Evolutionary conservation across 2,113 vertebrate genomes (phyloP), one percentile per base, ranked within the genome.

Genomic region (Phrynosoma platyrhinos): DNA sequence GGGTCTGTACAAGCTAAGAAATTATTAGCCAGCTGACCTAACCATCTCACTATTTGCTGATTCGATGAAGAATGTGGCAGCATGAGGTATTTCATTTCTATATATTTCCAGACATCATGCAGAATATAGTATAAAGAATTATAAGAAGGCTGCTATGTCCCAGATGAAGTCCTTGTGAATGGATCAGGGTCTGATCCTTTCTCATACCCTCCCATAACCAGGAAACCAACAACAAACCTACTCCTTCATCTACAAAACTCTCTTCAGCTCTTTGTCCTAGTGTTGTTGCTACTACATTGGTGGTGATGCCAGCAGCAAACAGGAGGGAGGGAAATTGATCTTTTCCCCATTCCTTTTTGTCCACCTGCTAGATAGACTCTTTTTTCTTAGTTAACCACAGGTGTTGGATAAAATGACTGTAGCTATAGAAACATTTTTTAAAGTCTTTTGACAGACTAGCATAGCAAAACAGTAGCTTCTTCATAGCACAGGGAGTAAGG

Each of bases 401-500:
- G 77, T 36, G 6, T 47, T n/a, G 42, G 5, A 91, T 85, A 82
- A 64, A 66, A 0, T 5, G 42, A 47, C 40, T 89, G 62, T 79
- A 53, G 64, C 32, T 1, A 74, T 68, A 87, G 47, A 47, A 47
- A 47, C 47, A 47, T 47, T 47, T 47, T 47, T 47, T 1, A 7
- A 47, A 75, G 55, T 32, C 21, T 2, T 82, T 82, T 3, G 87
- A 89, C 82, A 86, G 86, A 74, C 64, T 86, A 66, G 32, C 62
- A 53, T 53, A 84, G 47, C 47, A 32, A 47, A 47, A 18, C 20
- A 76, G 23, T 47, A 27, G 25, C 14, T 16, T 4, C 9, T 64
- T 68, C 7, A 30, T 72, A 52, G 14, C 16, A 71, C 68, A n/a
- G 88, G 66, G 88, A 83, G 82, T 82, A 89, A 25, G 62, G 89